Conservation (phyloP, 37 sponge, comb jelly and placozoan species). For the Chondrilla cf. caribensis region DNA sequence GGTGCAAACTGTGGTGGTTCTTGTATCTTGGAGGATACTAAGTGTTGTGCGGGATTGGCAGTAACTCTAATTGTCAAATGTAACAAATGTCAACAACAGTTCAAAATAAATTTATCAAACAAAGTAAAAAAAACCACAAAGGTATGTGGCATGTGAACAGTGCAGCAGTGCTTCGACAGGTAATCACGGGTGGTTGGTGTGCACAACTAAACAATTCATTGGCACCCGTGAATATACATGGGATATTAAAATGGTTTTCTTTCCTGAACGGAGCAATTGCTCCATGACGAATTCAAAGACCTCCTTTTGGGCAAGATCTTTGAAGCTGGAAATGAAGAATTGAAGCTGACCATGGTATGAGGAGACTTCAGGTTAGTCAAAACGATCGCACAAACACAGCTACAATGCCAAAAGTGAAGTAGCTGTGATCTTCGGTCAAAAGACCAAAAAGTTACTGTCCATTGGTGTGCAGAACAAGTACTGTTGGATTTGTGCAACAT, state of each 20-base stretch:
- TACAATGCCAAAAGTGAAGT: slow-evolving; percentile 13
- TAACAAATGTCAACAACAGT: slow-evolving; percentile 1
- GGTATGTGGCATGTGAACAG: slow-evolving; percentile 33
- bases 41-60: background rate
- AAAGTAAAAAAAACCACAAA: background rate
- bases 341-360: slow-evolving; percentile 11
- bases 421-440: background rate
- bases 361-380: slow-evolving; percentile 48
- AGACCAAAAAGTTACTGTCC: background rate
- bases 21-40: background rate
- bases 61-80: background rate
- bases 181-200: slow-evolving; percentile 42
- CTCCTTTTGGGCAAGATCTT: slow-evolving; percentile 2
- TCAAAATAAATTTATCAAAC: background rate
- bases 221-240: slow-evolving; percentile 30
- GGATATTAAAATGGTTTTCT: slow-evolving; percentile 32
- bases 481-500: background rate
- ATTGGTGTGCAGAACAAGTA: background rate
- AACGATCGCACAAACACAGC: slow-evolving; percentile 23
- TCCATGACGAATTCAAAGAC: slow-evolving; percentile 20
- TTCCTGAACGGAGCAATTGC: background rate
- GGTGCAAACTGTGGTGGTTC: slow-evolving; percentile 6
- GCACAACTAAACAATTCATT: slow-evolving; percentile 26
- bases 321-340: slow-evolving; percentile 24
- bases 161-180: slow-evolving; percentile 47